These are phyloP conservation scores for Coboldia fuscipes DNA, from an alignment of 1,140 invertebrate genomes.

Conservation along the genomic window DNA sequence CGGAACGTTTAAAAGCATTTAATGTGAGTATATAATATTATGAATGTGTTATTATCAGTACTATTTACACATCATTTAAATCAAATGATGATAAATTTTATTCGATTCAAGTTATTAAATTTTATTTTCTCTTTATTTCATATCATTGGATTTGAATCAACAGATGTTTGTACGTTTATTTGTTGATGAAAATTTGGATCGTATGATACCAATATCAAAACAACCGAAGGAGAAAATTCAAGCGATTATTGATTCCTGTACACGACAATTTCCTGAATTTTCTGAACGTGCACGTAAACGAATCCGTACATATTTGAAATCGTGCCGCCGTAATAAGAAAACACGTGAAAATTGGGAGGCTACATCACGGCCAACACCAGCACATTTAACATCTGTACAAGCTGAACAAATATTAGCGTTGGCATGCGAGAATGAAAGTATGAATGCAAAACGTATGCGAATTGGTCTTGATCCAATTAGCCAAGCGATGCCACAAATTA, in stretches of 20 bases:
- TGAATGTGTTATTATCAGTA: conserved; percentile 2
- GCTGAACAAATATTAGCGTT: conserved; percentile 87
- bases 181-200: conserved; percentile 89
- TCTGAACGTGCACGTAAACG: conserved; percentile 82
- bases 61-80: not conserved
- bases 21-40: conserved; percentile 48
- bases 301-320: conserved; percentile 89
- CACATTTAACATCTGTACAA: conserved; percentile 86
- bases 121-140: too few relatives aligned
- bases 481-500: conserved; percentile 40
- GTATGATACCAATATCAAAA: conserved; percentile 91
- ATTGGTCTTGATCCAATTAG: conserved; percentile 85
- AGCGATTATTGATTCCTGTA: conserved; percentile 91
- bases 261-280: conserved; percentile 90
- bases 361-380: conserved; percentile 62
- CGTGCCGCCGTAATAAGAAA: conserved; percentile 81
- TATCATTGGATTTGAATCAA: conserved; percentile 15
- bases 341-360: conserved; percentile 46
- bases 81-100: too few relatives aligned
- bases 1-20: conserved; percentile 89
- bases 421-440: conserved; percentile 90
- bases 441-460: conserved; percentile 90
- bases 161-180: conserved; percentile 96
- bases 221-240: conserved; percentile 96
- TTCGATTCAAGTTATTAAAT: too few relatives aligned